These are phyloP conservation scores for Aphidoletes aphidimyza DNA, from an alignment of 2,888 invertebrate genomes.

Conservation along the genomic window DNA sequence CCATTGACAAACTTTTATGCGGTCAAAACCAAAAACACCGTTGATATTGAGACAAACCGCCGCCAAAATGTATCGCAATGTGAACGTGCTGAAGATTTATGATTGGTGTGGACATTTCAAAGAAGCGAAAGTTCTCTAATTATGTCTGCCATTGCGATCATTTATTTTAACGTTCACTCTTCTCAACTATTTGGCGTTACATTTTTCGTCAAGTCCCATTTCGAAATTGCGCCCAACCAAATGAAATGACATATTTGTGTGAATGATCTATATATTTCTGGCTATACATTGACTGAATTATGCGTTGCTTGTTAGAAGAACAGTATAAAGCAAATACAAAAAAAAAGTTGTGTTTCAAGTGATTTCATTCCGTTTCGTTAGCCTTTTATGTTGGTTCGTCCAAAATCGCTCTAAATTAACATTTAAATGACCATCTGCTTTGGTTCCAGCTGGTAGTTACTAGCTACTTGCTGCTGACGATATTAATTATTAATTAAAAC, in stretches of 20 bases:
- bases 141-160: conserved; percentile 12
- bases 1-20: too few relatives aligned
- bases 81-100: not conserved
- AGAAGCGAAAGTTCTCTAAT: conserved; percentile 35
- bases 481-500: conserved; percentile 26
- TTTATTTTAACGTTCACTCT: not conserved
- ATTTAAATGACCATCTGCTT: not conserved
- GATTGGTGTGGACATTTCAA: not conserved
- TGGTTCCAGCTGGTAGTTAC: not conserved
- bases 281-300: not conserved
- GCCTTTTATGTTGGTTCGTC: not conserved
- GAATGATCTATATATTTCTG: not conserved
- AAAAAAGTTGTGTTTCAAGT: not conserved
- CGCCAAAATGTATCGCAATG: not conserved
- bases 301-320: not conserved
- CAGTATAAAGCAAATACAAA: not conserved
- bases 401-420: not conserved
- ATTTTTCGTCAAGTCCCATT: not conserved
- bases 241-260: not conserved
- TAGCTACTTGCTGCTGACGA: not conserved
- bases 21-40: not conserved
- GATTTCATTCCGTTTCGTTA: not conserved
- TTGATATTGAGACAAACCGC: not conserved
- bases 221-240: not conserved
- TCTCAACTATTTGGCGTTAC: not conserved